Conservation (phyloP, 2,888 invertebrate genomes). For the Drosophila koepferae region DNA sequence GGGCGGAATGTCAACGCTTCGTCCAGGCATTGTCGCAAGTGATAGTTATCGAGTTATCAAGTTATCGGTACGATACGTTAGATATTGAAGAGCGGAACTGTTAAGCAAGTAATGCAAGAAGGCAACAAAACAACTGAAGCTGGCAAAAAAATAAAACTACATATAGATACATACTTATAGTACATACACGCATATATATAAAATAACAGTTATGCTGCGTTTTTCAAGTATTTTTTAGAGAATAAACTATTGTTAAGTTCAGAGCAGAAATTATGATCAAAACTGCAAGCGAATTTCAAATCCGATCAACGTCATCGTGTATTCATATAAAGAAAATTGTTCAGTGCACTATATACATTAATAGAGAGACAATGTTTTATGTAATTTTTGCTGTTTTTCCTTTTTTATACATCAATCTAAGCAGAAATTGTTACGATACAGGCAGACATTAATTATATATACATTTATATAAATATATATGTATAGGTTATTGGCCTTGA, state of each 20-base stretch:
- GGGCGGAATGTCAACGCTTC: conserved; percentile 65
- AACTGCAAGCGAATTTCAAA: conserved; percentile 14
- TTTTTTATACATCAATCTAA: conserved; percentile 16
- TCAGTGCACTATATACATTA: conserved; percentile 8
- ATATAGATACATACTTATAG: conserved; percentile 11
- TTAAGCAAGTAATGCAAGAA: background rate
- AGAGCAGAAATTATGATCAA: conserved; percentile 21
- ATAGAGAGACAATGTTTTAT: conserved; percentile 12
- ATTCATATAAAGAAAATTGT: background rate
- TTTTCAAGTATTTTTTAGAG: conserved; percentile 70
- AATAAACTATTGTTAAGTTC: conserved; percentile 28
- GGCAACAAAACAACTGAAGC: conserved; percentile 7
- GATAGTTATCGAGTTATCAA: conserved; percentile 44
- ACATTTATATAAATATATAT: conserved; percentile 2
- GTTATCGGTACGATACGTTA: conserved; percentile 54
- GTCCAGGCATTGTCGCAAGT: conserved; percentile 78
- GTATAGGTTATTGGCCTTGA: conserved; percentile 63
- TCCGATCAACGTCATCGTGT: conserved; percentile 8
- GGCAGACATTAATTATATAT: conserved; percentile 11
- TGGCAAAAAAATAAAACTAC: conserved; percentile 7
- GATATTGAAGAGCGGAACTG: conserved; percentile 9
- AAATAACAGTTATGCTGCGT: conserved; percentile 32
- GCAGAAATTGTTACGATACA: conserved; percentile 39
- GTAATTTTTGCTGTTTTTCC: conserved; percentile 29
- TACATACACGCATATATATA: conserved; percentile 7